A percentile compares a stretch with the other conserved stretches of the same genome.
Conservation (phyloP, 2,888 invertebrate genomes). For the Meghimatium bilineatum region DNA sequence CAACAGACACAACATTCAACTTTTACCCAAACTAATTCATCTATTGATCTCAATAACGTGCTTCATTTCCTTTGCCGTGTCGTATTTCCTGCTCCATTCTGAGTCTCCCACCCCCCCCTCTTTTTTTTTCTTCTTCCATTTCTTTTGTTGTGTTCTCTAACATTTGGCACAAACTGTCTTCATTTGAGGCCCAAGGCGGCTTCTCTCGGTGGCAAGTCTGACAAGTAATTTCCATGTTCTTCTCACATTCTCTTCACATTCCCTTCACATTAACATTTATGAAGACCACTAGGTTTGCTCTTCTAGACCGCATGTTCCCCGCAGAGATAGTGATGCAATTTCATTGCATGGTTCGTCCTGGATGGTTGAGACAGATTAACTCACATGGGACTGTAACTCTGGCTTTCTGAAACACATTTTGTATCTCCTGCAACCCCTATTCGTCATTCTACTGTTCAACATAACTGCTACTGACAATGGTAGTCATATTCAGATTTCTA, state of each 20-base stretch:
- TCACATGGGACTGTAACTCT: neutral
- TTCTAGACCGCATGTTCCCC: neutral
- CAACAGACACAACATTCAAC: neutral
- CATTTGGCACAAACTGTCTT: neutral
- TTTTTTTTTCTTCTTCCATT: neutral
- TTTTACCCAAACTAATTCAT: neutral
- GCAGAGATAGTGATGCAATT: neutral
- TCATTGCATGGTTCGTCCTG: neutral
- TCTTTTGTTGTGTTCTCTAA: neutral
- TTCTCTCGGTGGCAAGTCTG: neutral
- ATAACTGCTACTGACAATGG: neutral
- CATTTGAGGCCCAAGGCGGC: neutral
- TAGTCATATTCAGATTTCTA: neutral
- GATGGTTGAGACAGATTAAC: neutral
- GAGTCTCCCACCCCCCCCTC: neutral
- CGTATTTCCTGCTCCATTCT: neutral
- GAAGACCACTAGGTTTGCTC: neutral
- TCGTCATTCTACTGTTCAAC: neutral
- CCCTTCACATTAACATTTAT: constrained; percentile 32
- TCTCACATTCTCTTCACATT: constrained; percentile 16
- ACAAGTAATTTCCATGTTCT: constrained; percentile 29
- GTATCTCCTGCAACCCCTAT: too few species aligned
- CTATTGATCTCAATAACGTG: neutral
- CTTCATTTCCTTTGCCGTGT: neutral
- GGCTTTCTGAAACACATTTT: neutral